Conservation (phyloP, 2,113 vertebrate genomes). For the Bucco capensis region DNA sequence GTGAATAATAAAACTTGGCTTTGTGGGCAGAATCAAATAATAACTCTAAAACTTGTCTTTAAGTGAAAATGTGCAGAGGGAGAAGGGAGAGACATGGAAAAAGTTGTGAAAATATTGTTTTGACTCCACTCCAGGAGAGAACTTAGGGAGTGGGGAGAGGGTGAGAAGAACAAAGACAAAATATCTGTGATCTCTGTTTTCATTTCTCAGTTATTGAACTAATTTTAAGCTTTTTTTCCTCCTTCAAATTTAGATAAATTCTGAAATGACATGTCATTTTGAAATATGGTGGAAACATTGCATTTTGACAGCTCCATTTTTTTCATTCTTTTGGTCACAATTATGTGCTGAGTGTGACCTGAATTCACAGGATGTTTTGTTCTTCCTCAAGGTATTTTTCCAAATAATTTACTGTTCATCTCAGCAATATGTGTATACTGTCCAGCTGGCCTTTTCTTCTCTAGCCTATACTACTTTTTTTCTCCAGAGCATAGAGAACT, state of each 20-base stretch:
- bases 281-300: constrained; percentile 4
- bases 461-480: neutral
- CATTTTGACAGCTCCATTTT: constrained; percentile 25
- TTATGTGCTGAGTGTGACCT: neutral
- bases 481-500: neutral
- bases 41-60: constrained; percentile 28
- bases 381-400: neutral
- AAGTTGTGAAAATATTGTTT: constrained; percentile 50
- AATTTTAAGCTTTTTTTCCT: neutral
- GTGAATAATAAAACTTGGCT: constrained; percentile 43
- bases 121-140: neutral
- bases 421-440: neutral
- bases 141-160: neutral
- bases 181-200: constrained; percentile 6
- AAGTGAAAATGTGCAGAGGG: constrained; percentile 35
- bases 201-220: constrained; percentile 30
- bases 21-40: constrained; percentile 35
- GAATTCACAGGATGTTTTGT: constrained; percentile 15
- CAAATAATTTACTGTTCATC: neutral
- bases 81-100: constrained; percentile 32
- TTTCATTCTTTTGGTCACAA: constrained; percentile 38
- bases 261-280: constrained; percentile 16
- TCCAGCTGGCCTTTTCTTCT: neutral
- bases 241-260: constrained; percentile 38
- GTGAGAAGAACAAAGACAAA: constrained; percentile 13